A percentile compares a stretch with the other conserved stretches of the same genome.
phyloP scores from a whole-genome alignment of 2,888 invertebrate species.

The Himalopsyche japonica region DNA sequence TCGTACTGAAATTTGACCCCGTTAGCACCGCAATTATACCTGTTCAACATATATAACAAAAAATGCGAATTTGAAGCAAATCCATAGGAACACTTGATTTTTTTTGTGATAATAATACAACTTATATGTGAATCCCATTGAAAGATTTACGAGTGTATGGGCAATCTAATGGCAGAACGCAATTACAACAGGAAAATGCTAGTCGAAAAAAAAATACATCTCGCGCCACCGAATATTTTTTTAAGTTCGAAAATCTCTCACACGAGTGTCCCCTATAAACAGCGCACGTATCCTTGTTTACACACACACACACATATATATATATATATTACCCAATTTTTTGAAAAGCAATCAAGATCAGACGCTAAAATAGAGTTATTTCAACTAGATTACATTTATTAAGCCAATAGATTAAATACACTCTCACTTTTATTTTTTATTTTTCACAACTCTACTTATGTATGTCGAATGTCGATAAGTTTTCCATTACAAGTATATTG shows the following conservation, averaged over 20 bases:
- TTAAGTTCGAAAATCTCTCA: background rate
- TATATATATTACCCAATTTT: background rate
- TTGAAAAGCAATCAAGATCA: background rate
- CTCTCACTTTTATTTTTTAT: no score
- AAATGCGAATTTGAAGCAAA: no score
- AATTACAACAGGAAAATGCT: slow-evolving; percentile 17
- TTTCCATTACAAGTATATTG: no score
- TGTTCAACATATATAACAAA: no score
- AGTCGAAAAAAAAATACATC: background rate
- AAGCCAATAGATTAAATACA: background rate
- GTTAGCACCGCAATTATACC: no score
- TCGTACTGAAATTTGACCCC: no score
- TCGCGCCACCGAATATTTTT: background rate
- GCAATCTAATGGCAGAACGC: background rate
- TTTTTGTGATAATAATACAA: no score
- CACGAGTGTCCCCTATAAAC: background rate
- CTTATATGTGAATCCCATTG: background rate
- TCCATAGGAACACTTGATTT: no score
- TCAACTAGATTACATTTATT: background rate
- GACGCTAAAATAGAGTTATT: background rate
- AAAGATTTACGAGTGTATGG: background rate
- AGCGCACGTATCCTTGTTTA: background rate
- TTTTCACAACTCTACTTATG: no score
- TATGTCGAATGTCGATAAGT: no score
- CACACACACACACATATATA: no score